Percentiles rank a stretch among this genome's conserved stretches.
Evolutionary conservation across 2,888 invertebrate species (phyloP).

Genomic region (Cylloceria caligata): DNA sequence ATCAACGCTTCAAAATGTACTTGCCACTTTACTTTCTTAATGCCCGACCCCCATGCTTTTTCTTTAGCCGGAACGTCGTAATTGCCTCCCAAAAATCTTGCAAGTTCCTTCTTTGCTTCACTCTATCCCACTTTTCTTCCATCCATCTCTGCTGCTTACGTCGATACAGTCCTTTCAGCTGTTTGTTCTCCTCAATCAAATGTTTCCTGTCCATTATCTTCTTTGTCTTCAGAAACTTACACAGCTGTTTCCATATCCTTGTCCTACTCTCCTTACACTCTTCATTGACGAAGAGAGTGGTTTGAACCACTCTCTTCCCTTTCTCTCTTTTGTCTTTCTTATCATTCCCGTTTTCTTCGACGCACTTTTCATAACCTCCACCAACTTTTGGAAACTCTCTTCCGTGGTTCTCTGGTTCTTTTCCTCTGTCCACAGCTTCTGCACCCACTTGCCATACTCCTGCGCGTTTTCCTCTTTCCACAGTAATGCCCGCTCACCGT

Average conservation of each 20-base stretch:
- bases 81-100: constrained; percentile 21
- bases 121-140: neutral
- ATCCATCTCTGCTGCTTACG: neutral
- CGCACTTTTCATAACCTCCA: neutral
- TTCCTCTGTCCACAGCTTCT: neutral
- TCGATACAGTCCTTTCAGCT: constrained; percentile 1
- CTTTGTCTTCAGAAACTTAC: neutral
- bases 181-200: neutral
- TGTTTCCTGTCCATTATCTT: neutral
- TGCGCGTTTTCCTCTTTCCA: neutral
- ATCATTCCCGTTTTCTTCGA: constrained; percentile 4
- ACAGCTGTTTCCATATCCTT: neutral
- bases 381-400: neutral
- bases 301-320: neutral
- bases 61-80: neutral
- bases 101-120: neutral
- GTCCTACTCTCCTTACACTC: constrained; percentile 11
- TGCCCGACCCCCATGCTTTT: neutral
- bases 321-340: neutral
- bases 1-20: neutral
- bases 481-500: neutral
- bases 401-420: neutral
- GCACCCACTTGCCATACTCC: neutral
- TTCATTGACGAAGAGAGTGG: too few relatives aligned
- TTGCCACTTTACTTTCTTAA: neutral